Evolutionary conservation across 2,888 invertebrate genomes (phyloP).

Genomic region (Dicyrtomina minuta): DNA sequence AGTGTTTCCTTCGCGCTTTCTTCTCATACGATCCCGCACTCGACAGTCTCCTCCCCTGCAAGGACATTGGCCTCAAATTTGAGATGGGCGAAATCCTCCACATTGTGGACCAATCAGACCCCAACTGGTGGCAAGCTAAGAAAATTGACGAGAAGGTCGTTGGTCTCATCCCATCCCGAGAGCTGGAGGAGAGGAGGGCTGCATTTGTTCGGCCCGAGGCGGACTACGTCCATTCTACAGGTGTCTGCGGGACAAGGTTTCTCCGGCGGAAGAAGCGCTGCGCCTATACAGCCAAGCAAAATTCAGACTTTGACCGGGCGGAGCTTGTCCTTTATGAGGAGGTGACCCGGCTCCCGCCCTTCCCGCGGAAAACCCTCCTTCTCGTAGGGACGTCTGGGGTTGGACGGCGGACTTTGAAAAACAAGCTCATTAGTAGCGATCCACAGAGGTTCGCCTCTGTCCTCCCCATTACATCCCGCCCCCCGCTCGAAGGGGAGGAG

Average conservation of each 20-base stretch:
- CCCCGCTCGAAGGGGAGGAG: constrained; percentile 84
- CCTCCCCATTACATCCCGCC: constrained; percentile 90
- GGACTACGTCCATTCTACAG: constrained; percentile 91
- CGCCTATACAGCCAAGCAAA: constrained; percentile 86
- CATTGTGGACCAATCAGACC: constrained; percentile 89
- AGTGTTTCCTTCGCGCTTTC: constrained; percentile 90
- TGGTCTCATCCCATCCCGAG: constrained; percentile 87
- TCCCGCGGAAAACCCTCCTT: constrained; percentile 88
- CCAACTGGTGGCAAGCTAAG: constrained; percentile 99
- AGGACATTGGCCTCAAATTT: constrained; percentile 12
- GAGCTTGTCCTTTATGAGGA: constrained; percentile 92
- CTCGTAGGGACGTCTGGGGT: constrained; percentile 92
- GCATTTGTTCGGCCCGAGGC: constrained; percentile 95
- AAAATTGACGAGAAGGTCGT: too few relatives aligned
- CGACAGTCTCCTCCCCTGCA: constrained; percentile 85
- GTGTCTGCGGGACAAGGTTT: constrained; percentile 86
- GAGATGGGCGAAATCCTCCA: constrained; percentile 73
- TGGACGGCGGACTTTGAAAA: constrained; percentile 92
- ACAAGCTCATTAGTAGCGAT: constrained; percentile 78
- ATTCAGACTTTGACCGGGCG: constrained; percentile 83
- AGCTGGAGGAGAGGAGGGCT: constrained; percentile 89
- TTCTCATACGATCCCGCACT: constrained; percentile 86
- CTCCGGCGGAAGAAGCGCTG: constrained; percentile 82
- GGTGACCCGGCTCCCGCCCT: constrained; percentile 95
- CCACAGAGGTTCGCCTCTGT: constrained; percentile 87